phyloP scores from a whole-genome alignment of 2,113 vertebrate species.

The Panthera uncia region DNA sequence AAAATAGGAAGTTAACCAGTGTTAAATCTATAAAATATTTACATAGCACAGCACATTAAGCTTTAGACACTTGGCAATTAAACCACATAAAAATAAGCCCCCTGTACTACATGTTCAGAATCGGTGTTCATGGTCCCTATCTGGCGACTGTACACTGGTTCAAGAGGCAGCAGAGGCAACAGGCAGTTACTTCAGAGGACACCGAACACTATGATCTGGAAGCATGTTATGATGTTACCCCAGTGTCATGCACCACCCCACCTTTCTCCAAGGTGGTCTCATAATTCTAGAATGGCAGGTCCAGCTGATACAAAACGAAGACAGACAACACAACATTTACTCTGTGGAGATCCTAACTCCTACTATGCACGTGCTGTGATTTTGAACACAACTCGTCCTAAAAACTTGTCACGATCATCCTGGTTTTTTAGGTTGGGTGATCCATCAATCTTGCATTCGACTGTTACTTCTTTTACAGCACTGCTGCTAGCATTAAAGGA shows the following conservation, averaged over 20 bases:
- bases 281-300: constrained; percentile 86
- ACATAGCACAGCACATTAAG: constrained; percentile 92
- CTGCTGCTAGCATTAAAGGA: constrained; percentile 82
- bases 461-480: constrained; percentile 88
- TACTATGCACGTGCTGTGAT: constrained; percentile 89
- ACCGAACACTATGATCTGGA: constrained; percentile 83
- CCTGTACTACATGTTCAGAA: constrained; percentile 84
- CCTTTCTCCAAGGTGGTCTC: constrained; percentile 82
- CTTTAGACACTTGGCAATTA: constrained; percentile 87
- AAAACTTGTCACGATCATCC: constrained; percentile 96
- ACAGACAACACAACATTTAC: constrained; percentile 83
- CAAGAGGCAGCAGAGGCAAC: constrained; percentile 85
- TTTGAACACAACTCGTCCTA: constrained; percentile 95
- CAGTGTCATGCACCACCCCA: constrained; percentile 82
- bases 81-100: constrained; percentile 88
- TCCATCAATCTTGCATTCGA: constrained; percentile 95
- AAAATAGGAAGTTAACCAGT: constrained; percentile 90
- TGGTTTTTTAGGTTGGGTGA: constrained; percentile 89
- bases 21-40: constrained; percentile 94
- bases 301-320: constrained; percentile 84
- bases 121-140: constrained; percentile 88
- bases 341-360: constrained; percentile 80
- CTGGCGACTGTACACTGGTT: constrained; percentile 86
- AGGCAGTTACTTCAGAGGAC: constrained; percentile 85
- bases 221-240: constrained; percentile 84